These are phyloP conservation scores for Nymphalis c-album DNA, from an alignment of 2,888 invertebrate species.

Conservation along the genomic window DNA sequence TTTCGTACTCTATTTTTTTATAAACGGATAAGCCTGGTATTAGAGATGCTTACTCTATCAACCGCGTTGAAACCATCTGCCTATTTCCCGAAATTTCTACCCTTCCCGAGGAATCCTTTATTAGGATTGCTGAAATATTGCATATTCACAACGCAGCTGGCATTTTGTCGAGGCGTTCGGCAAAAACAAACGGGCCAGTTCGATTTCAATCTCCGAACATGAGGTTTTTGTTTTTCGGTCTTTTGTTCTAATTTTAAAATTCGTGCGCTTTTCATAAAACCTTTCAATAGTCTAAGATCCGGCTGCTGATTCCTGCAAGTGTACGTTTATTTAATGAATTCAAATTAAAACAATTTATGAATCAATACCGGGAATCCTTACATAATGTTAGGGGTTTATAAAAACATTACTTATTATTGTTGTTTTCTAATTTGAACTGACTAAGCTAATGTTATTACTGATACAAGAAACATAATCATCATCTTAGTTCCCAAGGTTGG, in stretches of 20 bases:
- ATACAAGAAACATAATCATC: too few relatives aligned
- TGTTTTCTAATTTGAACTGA: too few relatives aligned
- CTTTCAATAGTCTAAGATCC: neutral
- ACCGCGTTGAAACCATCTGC: slow-evolving; percentile 40
- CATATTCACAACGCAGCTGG: slow-evolving; percentile 62
- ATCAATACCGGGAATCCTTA: too few relatives aligned
- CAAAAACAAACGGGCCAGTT: slow-evolving; percentile 42
- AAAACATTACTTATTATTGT: too few relatives aligned
- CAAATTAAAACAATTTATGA: too few relatives aligned
- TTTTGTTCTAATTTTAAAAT: slow-evolving; percentile 8
- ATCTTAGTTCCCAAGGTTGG: too few relatives aligned
- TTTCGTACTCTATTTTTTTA: slow-evolving; percentile 9
- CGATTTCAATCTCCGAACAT: slow-evolving; percentile 47
- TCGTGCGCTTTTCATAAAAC: neutral
- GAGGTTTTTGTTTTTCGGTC: slow-evolving; percentile 20
- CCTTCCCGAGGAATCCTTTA: slow-evolving; percentile 53
- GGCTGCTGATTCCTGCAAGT: too few relatives aligned
- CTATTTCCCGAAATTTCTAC: slow-evolving; percentile 42
- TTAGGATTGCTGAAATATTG: slow-evolving; percentile 63
- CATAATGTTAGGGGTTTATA: too few relatives aligned
- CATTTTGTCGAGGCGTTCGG: slow-evolving; percentile 44
- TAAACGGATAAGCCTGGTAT: slow-evolving; percentile 14
- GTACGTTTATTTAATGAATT: too few relatives aligned
- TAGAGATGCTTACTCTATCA: slow-evolving; percentile 25
- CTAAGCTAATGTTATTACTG: too few relatives aligned